Evolutionary conservation across 1,140 invertebrate species (phyloP).

Genomic region (Wasmannia auropunctata): DNA sequence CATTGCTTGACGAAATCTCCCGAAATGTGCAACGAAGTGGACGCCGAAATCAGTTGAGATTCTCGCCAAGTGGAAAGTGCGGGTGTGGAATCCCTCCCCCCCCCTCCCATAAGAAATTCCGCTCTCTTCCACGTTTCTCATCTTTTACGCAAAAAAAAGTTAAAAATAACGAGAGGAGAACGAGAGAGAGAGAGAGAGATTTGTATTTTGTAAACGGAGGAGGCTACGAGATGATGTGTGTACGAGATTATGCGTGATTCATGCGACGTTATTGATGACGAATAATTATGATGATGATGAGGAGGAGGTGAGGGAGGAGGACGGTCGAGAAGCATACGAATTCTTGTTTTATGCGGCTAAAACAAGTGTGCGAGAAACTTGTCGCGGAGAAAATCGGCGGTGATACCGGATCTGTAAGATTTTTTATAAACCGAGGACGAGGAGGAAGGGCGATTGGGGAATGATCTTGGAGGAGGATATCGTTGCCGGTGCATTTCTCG

Average conservation of each 20-base stretch:
- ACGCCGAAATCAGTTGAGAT: slow-evolving; percentile 36
- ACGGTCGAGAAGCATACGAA: slow-evolving; percentile 27
- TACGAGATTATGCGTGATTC: slow-evolving; percentile 36
- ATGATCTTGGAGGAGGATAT: slow-evolving; percentile 23
- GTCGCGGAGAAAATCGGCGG: slow-evolving; percentile 4
- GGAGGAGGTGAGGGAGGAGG: slow-evolving; percentile 52
- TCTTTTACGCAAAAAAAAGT: background rate
- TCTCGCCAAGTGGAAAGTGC: slow-evolving; percentile 37
- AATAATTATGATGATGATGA: slow-evolving; percentile 14
- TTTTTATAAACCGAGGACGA: slow-evolving; percentile 9
- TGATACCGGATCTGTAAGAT: background rate
- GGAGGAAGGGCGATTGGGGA: slow-evolving; percentile 14
- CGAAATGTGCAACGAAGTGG: slow-evolving; percentile 55
- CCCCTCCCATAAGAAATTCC: background rate
- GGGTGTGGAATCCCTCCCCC: slow-evolving; percentile 1
- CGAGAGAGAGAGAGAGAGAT: too few species aligned
- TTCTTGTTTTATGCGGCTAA: slow-evolving; percentile 31
- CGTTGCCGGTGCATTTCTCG: background rate
- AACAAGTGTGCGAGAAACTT: background rate
- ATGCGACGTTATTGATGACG: background rate
- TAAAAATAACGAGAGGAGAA: background rate
- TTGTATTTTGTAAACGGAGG: slow-evolving; percentile 12
- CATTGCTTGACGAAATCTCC: slow-evolving; percentile 56
- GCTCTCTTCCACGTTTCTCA: slow-evolving; percentile 24
- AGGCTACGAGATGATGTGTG: background rate